Base-by-base conservation (phyloP, 2,888 invertebrate genomes). In the Notodonta ziczac region DNA sequence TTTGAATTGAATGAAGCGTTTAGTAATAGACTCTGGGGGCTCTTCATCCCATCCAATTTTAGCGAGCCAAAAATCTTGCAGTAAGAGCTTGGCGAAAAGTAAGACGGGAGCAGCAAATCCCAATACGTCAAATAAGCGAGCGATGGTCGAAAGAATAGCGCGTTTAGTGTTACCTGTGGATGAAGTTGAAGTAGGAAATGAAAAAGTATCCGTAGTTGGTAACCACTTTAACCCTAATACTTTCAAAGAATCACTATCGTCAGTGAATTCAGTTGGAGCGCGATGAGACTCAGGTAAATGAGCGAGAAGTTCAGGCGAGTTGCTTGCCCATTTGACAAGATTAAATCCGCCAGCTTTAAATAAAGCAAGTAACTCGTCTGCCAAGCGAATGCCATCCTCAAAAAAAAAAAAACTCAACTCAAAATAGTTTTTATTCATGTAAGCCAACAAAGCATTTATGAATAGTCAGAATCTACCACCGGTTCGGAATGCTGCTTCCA, bases 291-390 rank as follows among this genome's bases (percentile, higher is more conserved):
- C 58, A 12, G 63, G 63, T 5, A 60, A 7, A 12, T 35, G 35
- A n/a, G n/a, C 16, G 0, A 63, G 39, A 16, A 63, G 35, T 10
- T 16, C 35, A 6, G 54, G 7, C 8, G 58, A 60, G 24, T 63
- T 60, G 48, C 58, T 58, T 9, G 56, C 54, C 63, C 63, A 63
- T 56, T 63, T 60, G 1, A 52, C 40, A 2, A 63, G 42, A 9
- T 60, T 46, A 56, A 58, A 56, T n/a, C 53, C 53, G 13, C 58
- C 58, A 24, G 12, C 4, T 7, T 52, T 53, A 12, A 16, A 58
- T 35, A 53, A 35, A 13, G 32, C 35, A 10, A 53, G 4, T 35
- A 53, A 39, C 35, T 53, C 35, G n/a, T 39, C 13, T 8, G 32
- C 7, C 35, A 53, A 53, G 7, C 24, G 12, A 13, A 53, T 32